phyloP scores from a whole-genome alignment of 92 coral and sea anemone genomes.

The Phenganax stokvisi region DNA sequence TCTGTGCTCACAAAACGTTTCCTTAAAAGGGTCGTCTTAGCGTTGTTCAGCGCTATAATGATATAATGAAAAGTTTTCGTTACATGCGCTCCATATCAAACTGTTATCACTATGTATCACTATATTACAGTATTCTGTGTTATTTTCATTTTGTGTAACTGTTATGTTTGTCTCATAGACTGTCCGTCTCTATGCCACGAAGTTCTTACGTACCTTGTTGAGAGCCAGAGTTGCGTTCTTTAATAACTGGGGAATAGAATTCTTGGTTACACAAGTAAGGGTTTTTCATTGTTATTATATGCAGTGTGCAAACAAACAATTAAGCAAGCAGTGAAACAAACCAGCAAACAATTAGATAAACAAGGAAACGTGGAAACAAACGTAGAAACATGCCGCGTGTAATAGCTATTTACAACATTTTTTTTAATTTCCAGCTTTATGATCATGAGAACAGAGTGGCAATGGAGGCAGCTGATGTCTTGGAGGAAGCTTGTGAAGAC shows the following conservation, averaged over 20 bases:
- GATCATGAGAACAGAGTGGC: conserved; percentile 84
- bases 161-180: conserved; percentile 10
- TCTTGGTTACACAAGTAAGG: conserved; percentile 85
- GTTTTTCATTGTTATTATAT: neutral
- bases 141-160: neutral
- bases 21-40: no score
- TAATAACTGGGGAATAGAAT: conserved; percentile 97
- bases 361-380: neutral
- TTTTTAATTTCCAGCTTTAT: conserved; percentile 61
- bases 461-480: conserved; percentile 87
- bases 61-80: no score
- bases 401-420: neutral
- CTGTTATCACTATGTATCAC: neutral
- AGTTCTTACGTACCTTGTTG: conserved; percentile 81
- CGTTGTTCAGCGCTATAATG: no score
- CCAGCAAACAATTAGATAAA: no score
- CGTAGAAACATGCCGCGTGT: neutral
- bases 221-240: conserved; percentile 85
- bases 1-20: no score
- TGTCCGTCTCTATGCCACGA: conserved; percentile 79
- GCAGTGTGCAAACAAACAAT: neutral
- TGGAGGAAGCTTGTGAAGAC: conserved; percentile 98
- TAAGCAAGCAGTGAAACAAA: no score
- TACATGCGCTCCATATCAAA: no score
- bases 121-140: no score